Conservation (phyloP, 2,888 invertebrate genomes). For the Poecilus cupreus region DNA sequence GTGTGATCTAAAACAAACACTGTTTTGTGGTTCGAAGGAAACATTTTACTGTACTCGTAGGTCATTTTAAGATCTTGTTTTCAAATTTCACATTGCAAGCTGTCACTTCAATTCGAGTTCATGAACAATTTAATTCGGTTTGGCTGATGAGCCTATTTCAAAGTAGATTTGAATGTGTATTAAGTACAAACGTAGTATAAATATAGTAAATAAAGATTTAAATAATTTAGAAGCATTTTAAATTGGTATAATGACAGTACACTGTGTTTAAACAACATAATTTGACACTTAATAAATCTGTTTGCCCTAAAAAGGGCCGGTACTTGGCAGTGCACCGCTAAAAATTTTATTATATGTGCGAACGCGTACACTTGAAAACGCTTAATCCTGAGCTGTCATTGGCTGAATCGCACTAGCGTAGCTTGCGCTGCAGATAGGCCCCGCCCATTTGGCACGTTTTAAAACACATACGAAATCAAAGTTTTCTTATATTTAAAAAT, state of each 20-base stretch:
- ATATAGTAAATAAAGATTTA: neutral
- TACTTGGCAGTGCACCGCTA: neutral
- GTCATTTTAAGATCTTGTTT: constrained; percentile 59
- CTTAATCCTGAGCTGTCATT: no score
- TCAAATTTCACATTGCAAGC: neutral
- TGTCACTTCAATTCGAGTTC: constrained; percentile 3
- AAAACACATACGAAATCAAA: no score
- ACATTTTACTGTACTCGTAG: constrained; percentile 72
- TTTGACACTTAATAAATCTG: no score
- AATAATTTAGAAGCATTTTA: no score
- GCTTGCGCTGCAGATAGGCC: no score
- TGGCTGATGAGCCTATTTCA: neutral
- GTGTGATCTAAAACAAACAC: constrained; percentile 97
- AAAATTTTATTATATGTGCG: neutral
- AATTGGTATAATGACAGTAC: no score
- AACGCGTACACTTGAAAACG: neutral
- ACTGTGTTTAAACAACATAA: no score
- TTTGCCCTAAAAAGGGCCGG: no score
- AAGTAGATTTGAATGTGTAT: neutral
- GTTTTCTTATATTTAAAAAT: no score
- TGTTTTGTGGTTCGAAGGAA: constrained; percentile 92
- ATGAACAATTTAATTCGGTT: neutral
- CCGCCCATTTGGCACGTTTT: no score
- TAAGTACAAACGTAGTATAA: neutral
- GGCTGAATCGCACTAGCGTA: no score